Percentiles rank a stretch among this genome's conserved stretches.
phyloP scores from a whole-genome alignment of 64 coral and sea anemone species.

The Actinia tenebrosa region DNA sequence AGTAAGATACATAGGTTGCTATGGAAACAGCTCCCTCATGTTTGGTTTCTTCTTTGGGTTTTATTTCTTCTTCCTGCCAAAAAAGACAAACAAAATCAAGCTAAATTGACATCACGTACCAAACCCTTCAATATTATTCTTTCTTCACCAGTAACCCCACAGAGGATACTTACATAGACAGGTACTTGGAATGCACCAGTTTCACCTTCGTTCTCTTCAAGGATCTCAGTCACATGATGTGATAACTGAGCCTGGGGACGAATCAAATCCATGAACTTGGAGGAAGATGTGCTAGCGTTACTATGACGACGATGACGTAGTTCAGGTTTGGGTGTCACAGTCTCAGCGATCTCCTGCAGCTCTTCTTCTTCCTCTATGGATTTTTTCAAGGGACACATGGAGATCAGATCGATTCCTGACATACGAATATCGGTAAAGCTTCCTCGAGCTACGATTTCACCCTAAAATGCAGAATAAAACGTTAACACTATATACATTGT shows the following conservation, averaged over 20 bases:
- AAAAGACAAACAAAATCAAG: no score
- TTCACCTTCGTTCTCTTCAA: slow-evolving; percentile 22
- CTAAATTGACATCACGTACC: background rate
- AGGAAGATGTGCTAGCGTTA: background rate
- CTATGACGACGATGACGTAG: background rate
- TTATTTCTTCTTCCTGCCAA: background rate
- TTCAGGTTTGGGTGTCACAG: background rate
- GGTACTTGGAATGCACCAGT: background rate
- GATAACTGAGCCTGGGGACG: background rate
- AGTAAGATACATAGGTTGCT: slow-evolving; percentile 7
- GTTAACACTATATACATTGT: no score
- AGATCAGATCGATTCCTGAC: slow-evolving; percentile 14
- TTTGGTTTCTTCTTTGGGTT: background rate
- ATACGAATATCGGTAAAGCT: slow-evolving; percentile 18
- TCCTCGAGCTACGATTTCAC: background rate
- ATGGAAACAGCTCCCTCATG: slow-evolving; percentile 15
- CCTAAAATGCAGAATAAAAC: background rate
- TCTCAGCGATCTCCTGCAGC: background rate
- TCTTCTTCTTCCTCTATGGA: background rate
- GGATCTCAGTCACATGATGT: slow-evolving; percentile 9
- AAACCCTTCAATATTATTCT: background rate
- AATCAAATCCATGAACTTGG: background rate
- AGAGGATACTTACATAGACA: slow-evolving; percentile 6
- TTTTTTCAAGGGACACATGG: slow-evolving; percentile 23
- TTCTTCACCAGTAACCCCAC: background rate